These are phyloP conservation scores for Mormyrus lacerda DNA, from an alignment of 2,113 vertebrate species.

Conservation along the genomic window DNA sequence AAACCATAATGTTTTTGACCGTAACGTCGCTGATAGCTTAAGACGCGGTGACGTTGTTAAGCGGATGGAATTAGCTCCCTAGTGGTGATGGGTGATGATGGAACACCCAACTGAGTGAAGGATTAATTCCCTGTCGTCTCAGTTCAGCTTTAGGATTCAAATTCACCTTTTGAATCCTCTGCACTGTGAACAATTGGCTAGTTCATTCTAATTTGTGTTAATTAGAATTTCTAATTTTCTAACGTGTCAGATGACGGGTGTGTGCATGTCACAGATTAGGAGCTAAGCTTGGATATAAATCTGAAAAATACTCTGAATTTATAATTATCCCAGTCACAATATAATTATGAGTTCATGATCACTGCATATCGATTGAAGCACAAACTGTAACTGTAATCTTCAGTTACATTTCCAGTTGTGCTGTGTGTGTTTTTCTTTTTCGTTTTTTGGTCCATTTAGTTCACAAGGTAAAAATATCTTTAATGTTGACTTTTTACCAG, in stretches of 20 bases:
- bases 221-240: slow-evolving; percentile 33
- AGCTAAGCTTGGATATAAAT: slow-evolving; percentile 18
- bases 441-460: not conserved
- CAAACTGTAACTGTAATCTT: not conserved
- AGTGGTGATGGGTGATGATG: not conserved
- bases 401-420: not conserved
- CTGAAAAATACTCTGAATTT: not conserved
- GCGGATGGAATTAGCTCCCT: slow-evolving; percentile 9
- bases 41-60: not conserved
- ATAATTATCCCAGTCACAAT: slow-evolving; percentile 37
- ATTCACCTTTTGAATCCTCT: slow-evolving; percentile 19
- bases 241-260: slow-evolving; percentile 39
- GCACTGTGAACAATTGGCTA: not conserved
- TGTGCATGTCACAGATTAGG: slow-evolving; percentile 54
- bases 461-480: not conserved
- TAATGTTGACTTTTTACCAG: not conserved
- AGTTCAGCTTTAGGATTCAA: slow-evolving; percentile 34
- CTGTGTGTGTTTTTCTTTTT: not conserved
- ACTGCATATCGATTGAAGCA: not conserved
- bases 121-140: slow-evolving; percentile 29
- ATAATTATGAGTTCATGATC: slow-evolving; percentile 27
- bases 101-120: slow-evolving; percentile 5
- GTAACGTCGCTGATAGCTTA: not conserved
- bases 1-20: slow-evolving; percentile 32
- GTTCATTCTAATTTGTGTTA: not conserved